Evolutionary conservation across 2,797 vertebrate genomes (phyloP).

Genomic region (Agapornis canus): DNA sequence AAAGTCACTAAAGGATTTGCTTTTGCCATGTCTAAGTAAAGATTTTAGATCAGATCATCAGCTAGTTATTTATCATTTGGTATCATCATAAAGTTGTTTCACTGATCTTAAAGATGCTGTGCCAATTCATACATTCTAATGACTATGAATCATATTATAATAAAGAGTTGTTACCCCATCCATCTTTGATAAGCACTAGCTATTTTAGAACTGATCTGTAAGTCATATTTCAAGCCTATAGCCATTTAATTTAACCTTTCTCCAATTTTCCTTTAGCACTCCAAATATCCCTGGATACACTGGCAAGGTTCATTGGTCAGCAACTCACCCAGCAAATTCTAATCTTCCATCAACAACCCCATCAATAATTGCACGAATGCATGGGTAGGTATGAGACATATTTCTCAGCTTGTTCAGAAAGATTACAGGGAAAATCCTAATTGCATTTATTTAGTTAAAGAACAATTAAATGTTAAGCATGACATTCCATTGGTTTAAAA

Average conservation of each 20-base stretch:
- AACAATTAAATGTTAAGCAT: slow-evolving; percentile 49
- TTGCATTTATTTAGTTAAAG: slow-evolving; percentile 46
- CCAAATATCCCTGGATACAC: slow-evolving; percentile 82
- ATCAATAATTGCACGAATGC: slow-evolving; percentile 63
- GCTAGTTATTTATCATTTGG: neutral
- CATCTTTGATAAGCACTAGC: neutral
- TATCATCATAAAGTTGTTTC: neutral
- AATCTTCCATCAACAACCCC: slow-evolving; percentile 65
- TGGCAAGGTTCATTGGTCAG: slow-evolving; percentile 78
- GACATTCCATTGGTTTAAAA: neutral
- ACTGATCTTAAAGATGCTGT: neutral
- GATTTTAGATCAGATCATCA: neutral
- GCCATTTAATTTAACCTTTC: slow-evolving; percentile 34
- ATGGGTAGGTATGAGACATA: slow-evolving; percentile 74
- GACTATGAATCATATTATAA: neutral
- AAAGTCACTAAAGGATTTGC: neutral
- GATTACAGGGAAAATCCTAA: slow-evolving; percentile 13
- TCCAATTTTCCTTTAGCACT: slow-evolving; percentile 66
- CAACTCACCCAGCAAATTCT: slow-evolving; percentile 74
- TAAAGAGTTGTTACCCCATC: neutral
- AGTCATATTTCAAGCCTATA: slow-evolving; percentile 19
- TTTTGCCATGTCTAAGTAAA: neutral
- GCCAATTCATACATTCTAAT: neutral
- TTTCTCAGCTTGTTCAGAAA: slow-evolving; percentile 48
- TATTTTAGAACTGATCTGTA: slow-evolving; percentile 10